phyloP scores from a whole-genome alignment of 2,113 vertebrate species.

The Aspidoscelis tigris region DNA sequence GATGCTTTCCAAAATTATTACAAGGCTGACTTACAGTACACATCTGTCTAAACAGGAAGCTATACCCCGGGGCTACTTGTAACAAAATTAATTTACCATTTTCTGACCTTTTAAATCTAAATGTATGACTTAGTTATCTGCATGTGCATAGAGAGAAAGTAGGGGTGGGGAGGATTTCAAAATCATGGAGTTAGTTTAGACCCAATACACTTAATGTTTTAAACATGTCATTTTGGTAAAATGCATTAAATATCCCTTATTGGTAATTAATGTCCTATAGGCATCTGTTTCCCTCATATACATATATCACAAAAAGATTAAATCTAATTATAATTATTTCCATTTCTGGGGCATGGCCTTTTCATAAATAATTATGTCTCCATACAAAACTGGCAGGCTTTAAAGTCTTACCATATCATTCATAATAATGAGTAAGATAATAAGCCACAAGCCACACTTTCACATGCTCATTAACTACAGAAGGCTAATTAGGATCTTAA shows the following conservation, averaged over 20 bases:
- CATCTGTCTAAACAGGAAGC: not conserved
- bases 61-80: not conserved
- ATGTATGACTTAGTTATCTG: not conserved
- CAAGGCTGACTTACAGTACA: not conserved
- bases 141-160: conserved; percentile 1
- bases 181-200: not conserved
- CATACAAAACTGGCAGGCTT: conserved; percentile 64
- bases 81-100: not conserved
- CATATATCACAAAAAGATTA: conserved; percentile 69
- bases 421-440: conserved; percentile 73
- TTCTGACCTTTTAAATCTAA: not conserved
- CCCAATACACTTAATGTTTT: conserved; percentile 3
- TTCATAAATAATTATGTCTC: conserved; percentile 77
- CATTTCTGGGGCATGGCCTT: conserved; percentile 73
- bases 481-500: conserved; percentile 73
- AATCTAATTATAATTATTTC: conserved; percentile 77
- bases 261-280: conserved; percentile 62
- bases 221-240: conserved; percentile 36
- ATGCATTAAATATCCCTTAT: conserved; percentile 30
- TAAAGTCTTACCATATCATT: conserved; percentile 64
- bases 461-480: conserved; percentile 64
- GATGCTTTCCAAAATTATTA: too few relatives aligned
- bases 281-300: conserved; percentile 64
- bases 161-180: not conserved
- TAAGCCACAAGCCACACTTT: conserved; percentile 66